These are phyloP conservation scores for Polyploca ridens DNA, from an alignment of 2,888 invertebrate species.

Conservation along the genomic window DNA sequence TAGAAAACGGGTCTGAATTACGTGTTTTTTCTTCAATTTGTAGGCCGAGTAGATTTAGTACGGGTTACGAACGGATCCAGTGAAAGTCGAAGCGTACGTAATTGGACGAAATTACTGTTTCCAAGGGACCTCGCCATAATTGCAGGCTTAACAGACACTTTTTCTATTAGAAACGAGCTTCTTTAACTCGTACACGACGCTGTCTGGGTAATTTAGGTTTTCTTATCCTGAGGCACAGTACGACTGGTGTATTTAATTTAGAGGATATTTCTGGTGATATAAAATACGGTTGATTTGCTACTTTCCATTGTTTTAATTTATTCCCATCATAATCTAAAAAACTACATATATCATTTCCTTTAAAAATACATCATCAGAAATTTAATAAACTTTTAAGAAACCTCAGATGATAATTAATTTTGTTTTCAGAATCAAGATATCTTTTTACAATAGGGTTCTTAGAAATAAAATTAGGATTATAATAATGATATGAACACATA, in stretches of 20 bases:
- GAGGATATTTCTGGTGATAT: not conserved
- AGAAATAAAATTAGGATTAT: no score
- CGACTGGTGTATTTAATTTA: not conserved
- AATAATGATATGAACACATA: no score
- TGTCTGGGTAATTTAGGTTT: conserved; percentile 18
- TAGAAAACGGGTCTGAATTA: conserved; percentile 32
- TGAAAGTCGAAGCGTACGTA: conserved; percentile 53
- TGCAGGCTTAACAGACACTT: conserved; percentile 40
- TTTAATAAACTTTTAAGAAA: no score
- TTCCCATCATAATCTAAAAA: no score
- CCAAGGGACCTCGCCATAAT: conserved; percentile 44
- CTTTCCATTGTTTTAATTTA: no score
- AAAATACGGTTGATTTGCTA: not conserved
- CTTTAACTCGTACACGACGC: conserved; percentile 10
- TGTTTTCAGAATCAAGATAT: no score
- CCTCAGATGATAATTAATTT: not conserved
- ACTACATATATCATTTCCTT: no score
- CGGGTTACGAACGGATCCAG: conserved; percentile 34
- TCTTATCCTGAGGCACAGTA: conserved; percentile 14
- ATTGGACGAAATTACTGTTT: conserved; percentile 58
- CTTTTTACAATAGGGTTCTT: no score
- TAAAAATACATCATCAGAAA: no score
- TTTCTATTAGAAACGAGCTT: conserved; percentile 41
- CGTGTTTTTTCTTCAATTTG: conserved; percentile 36
- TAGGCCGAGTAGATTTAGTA: conserved; percentile 39